Evolutionary conservation across 2,113 vertebrate species (phyloP).

Genomic region (Mionectes macconnelli): DNA sequence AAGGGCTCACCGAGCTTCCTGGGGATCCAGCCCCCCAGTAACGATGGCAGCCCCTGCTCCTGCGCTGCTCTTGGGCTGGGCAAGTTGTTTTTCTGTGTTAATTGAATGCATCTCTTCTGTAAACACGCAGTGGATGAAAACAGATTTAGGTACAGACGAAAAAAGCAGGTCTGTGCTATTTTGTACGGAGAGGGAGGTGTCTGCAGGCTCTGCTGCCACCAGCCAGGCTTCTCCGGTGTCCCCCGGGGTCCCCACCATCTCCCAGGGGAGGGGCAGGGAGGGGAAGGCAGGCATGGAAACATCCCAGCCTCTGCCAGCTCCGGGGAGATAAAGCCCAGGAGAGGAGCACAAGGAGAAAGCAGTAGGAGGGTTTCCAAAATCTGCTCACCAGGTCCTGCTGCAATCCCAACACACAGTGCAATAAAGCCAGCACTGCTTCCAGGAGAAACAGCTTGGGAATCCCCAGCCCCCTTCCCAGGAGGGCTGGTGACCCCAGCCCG

Average conservation of each 20-base stretch:
- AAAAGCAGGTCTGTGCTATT: not conserved
- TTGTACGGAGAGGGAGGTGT: not conserved
- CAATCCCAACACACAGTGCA: not conserved
- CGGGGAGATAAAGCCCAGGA: not conserved
- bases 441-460: not conserved
- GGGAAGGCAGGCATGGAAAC: not conserved
- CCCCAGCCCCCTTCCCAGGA: not conserved
- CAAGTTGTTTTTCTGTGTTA: not conserved
- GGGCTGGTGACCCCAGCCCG: not conserved
- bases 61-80: not conserved
- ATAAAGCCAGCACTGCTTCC: not conserved
- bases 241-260: not conserved
- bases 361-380: not conserved
- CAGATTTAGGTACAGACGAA: not conserved
- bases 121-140: not conserved
- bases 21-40: accelerated
- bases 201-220: not conserved
- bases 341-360: not conserved
- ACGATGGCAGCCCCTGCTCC: not conserved
- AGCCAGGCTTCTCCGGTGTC: not conserved
- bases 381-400: not conserved
- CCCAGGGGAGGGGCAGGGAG: no score
- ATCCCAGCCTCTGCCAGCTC: not conserved
- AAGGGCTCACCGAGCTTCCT: not conserved
- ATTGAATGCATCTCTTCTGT: not conserved